Evolutionary conservation across 2,113 vertebrate species (phyloP), one percentile per base, ranked within the genome.

Genomic region (Thalassoma bifasciatum): DNA sequence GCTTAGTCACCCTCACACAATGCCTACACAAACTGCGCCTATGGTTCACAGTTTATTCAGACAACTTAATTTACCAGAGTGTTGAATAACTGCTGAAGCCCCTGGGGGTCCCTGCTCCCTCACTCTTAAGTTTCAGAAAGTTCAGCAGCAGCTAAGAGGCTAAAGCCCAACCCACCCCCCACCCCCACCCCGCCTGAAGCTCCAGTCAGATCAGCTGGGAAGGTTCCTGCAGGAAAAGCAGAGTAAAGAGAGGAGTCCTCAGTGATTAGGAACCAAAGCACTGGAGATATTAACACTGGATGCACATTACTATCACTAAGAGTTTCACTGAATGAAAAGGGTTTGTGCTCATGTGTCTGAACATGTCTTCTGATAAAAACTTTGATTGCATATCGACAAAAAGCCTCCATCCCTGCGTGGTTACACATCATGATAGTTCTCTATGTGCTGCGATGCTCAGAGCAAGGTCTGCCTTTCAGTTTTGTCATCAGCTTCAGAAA

Each of bases 211-310:
- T 53, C 64, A 21, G 66, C n/a, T 68, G 34, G 12, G 10, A 23
- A 42, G 16, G 59, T 53, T 58, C 26, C 16, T 17, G 4, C 6
- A 24, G 62, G 16, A 60, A 50, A 47, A 23, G 16, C 10, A 68
- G 23, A 13, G 38, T 47, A 37, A 21, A 38, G 22, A 58, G n/a
- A 49, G 63, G 70, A 69, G 40, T 17, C 69, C 38, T 58, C 57
- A 23, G 13, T 62, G 49, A 17, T 56, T 53, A 58, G 23, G 16
- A 74, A 59, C 51, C 72, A 61, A 76, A 68, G 59, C 50, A 75
- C 63, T 49, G 34, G 56, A 62, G 58, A 71, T 54, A 70, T 68
- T 56, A 57, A 88, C 84, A 86, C 88, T 86, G 86, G 82, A 88
- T 0, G 30, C 79, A 74, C 67, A 49, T 42, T 10, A 76, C 16